These are phyloP conservation scores for Anoura caudifer DNA, from an alignment of 2,113 vertebrate species.

Conservation along the genomic window DNA sequence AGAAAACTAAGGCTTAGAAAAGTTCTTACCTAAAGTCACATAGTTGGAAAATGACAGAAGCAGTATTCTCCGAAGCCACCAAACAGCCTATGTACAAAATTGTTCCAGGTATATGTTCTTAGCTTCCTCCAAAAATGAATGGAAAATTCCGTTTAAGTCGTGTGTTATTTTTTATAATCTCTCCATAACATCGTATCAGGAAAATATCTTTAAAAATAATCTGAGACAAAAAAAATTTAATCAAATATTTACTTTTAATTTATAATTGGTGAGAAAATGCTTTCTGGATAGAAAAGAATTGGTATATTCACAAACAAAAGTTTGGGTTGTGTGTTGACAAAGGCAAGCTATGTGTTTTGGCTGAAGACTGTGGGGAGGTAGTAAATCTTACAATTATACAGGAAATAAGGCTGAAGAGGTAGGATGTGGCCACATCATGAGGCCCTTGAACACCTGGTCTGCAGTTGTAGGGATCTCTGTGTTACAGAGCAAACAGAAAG, in stretches of 20 bases:
- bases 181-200: neutral
- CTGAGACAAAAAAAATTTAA: conserved; percentile 21
- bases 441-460: neutral
- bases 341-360: conserved; percentile 22
- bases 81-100: neutral
- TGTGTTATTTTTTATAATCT: neutral
- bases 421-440: neutral
- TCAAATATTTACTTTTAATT: conserved; percentile 48
- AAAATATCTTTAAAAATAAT: neutral
- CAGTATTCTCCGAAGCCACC: neutral
- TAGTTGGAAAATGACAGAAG: neutral
- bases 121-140: neutral
- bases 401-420: neutral
- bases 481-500: no score
- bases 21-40: neutral
- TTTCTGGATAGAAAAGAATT: neutral
- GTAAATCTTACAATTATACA: conserved; percentile 6
- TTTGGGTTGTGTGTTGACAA: neutral
- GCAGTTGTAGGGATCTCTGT: neutral
- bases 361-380: neutral
- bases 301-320: neutral
- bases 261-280: conserved; percentile 34
- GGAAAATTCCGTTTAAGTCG: conserved; percentile 32
- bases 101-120: neutral
- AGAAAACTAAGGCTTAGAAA: neutral